Evolutionary conservation across 2,113 vertebrate species (phyloP), one percentile per base, ranked within the genome.

Genomic region (Corvus moneduloides): DNA sequence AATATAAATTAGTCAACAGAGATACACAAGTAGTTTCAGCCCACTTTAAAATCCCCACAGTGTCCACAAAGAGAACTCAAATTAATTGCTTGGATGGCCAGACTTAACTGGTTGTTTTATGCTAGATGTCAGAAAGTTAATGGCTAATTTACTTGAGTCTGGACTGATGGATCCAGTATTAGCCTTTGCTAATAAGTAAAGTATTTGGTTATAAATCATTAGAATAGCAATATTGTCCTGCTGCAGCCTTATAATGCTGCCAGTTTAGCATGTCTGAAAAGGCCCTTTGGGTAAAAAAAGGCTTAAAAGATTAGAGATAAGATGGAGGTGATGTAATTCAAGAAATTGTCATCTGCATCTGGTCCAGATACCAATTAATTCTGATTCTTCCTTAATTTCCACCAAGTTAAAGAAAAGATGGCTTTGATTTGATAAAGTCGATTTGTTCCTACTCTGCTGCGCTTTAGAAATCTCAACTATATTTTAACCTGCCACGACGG

Each of bases 71-170:
- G 56, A 78, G 61, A 97, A 94, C 41, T 44, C 63, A 62, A 86
- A 94, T 95, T 90, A 92, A 97, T 97, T 94, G 87, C 76, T 89
- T 78, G 64, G 68, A 87, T 72, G 73, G 86, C 44, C 63, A 84
- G 94, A 91, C 86, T 90, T 96, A 95, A 91, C 86, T 78, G 73
- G 64, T 90, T 93, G 91, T 89, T 95, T 94, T 94, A 94, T 90
- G 77, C 94, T 87, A 62, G 62, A 43, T 90, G 86, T 92, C 90
- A 90, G 83, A 58, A 93, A 95, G 73, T 82, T 93, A 96, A 94
- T 93, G 76, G 80, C 85, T 96, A 95, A 93, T 96, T 95, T 95
- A 84, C 80, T 81, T 44, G 46, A 6, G 16, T 56, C 71, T 90
- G 78, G 64, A 62, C 83, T 82, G 90, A 92, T 87, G 73, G 77